phyloP scores from a whole-genome alignment of 2,113 vertebrate genomes.

The Malurus alboscapulatus region DNA sequence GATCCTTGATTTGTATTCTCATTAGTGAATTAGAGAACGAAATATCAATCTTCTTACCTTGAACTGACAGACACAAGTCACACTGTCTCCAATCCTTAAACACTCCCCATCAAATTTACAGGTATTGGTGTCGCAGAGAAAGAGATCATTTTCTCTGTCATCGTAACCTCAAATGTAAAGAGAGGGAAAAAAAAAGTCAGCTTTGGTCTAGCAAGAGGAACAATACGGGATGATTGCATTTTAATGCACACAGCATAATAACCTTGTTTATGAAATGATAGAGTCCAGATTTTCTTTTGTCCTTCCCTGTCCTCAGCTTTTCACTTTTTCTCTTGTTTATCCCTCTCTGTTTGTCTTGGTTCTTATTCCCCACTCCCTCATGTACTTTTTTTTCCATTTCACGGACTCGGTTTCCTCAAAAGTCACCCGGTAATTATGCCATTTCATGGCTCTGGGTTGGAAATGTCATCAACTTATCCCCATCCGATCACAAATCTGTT shows the following conservation, averaged over 20 bases:
- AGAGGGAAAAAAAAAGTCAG: slow-evolving; percentile 44
- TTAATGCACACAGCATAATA: not conserved
- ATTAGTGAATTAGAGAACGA: slow-evolving; percentile 55
- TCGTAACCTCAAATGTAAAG: slow-evolving; percentile 88
- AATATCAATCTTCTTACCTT: slow-evolving; percentile 85
- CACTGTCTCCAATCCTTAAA: slow-evolving; percentile 95
- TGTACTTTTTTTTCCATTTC: not conserved
- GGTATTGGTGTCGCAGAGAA: slow-evolving; percentile 97
- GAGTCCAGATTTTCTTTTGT: slow-evolving; percentile 29
- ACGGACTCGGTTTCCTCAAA: not conserved
- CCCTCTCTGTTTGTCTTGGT: not conserved
- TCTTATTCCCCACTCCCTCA: not conserved
- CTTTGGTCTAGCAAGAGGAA: slow-evolving; percentile 22
- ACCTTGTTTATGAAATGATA: not conserved
- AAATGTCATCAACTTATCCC: not conserved
- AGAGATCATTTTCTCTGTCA: slow-evolving; percentile 97
- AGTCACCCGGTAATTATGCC: not conserved
- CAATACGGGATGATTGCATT: not conserved
- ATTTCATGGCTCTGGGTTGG: slow-evolving; percentile 7
- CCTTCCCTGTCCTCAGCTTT: slow-evolving; percentile 19
- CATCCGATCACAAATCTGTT: not conserved
- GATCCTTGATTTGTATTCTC: slow-evolving; percentile 51
- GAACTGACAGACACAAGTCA: slow-evolving; percentile 98
- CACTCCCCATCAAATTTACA: slow-evolving; percentile 99
- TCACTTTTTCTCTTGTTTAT: slow-evolving; percentile 1